phyloP scores from a whole-genome alignment of 2,797 vertebrate species.

The Gadopsis bispinosus region DNA sequence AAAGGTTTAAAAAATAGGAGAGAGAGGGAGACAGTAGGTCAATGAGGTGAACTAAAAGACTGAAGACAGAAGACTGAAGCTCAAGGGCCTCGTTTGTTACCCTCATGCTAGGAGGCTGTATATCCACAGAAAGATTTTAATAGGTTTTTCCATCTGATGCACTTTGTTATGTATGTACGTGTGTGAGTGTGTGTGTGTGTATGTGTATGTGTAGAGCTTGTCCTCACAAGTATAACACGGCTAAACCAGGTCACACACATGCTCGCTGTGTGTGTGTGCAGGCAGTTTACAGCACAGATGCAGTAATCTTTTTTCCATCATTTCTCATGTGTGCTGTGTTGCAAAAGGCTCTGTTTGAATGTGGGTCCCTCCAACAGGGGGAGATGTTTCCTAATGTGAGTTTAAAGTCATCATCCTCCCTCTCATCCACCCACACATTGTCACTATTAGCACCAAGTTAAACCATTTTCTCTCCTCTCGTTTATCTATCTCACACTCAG shows the following conservation, averaged over 20 bases:
- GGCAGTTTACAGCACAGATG: slow-evolving; percentile 60
- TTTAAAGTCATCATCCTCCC: slow-evolving; percentile 61
- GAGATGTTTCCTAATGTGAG: slow-evolving; percentile 84
- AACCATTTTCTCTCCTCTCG: slow-evolving; percentile 78
- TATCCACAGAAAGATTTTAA: slow-evolving; percentile 60
- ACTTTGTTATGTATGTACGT: slow-evolving; percentile 29
- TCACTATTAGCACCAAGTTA: slow-evolving; percentile 79
- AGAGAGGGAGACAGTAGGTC: slow-evolving; percentile 57
- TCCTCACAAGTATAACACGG: slow-evolving; percentile 34
- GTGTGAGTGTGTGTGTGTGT: background rate
- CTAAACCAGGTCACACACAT: slow-evolving; percentile 63
- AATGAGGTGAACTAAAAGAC: slow-evolving; percentile 68
- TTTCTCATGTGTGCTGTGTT: slow-evolving; percentile 53
- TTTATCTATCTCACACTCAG: slow-evolving; percentile 66
- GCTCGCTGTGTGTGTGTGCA: slow-evolving; percentile 15
- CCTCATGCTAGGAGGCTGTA: slow-evolving; percentile 38
- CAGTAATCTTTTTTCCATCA: slow-evolving; percentile 56
- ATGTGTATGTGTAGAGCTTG: background rate
- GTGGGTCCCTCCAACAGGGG: slow-evolving; percentile 82
- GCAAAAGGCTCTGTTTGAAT: slow-evolving; percentile 30
- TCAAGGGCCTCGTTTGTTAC: slow-evolving; percentile 71
- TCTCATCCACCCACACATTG: slow-evolving; percentile 70
- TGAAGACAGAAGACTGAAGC: slow-evolving; percentile 57
- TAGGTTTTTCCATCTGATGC: slow-evolving; percentile 41
- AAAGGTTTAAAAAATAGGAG: slow-evolving; percentile 48